Conservation (phyloP, 2,888 invertebrate genomes). For the Blera fallax region DNA sequence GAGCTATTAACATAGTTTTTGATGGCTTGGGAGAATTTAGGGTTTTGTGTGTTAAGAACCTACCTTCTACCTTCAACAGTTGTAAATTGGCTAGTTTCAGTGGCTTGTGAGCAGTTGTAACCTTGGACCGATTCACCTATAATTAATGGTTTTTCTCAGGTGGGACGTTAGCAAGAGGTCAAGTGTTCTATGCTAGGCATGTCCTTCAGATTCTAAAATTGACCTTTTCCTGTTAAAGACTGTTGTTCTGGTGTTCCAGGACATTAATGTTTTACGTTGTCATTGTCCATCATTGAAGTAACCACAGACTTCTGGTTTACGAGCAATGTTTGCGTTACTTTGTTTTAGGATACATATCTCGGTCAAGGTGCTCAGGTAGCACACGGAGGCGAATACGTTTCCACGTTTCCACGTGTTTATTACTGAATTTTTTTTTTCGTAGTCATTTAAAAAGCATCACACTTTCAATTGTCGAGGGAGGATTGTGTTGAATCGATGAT, state of each 20-base stretch:
- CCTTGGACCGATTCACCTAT: not conserved
- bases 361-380: not conserved
- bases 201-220: not conserved
- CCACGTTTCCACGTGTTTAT: not conserved
- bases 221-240: not conserved
- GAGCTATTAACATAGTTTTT: not conserved
- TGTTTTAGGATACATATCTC: not conserved
- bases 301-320: not conserved
- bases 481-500: not conserved
- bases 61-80: not conserved
- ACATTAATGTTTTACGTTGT: constrained; percentile 9
- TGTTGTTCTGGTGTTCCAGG: not conserved
- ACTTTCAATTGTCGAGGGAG: not conserved
- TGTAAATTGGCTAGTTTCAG: too few relatives aligned
- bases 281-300: not conserved
- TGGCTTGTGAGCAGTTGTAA: not conserved
- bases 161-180: too few relatives aligned
- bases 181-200: not conserved
- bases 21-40: not conserved
- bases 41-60: too few relatives aligned
- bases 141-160: not conserved
- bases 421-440: not conserved
- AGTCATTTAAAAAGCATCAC: not conserved
- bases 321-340: constrained; percentile 8
- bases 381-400: not conserved